phyloP scores from a whole-genome alignment of 2,797 vertebrate genomes.

The Neoniphon sammara region DNA sequence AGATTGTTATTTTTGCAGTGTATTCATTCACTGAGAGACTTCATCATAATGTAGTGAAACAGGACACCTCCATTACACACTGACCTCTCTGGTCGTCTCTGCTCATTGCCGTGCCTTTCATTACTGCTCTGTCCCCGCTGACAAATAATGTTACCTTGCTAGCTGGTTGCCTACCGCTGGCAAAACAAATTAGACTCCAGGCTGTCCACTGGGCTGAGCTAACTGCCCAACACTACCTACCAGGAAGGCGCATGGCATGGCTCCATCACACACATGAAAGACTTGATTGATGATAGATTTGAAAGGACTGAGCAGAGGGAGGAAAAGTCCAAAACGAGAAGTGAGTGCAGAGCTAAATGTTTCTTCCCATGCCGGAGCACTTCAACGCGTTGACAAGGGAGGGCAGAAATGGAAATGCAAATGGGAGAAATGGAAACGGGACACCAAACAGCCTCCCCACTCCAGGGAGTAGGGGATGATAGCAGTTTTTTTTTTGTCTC shows the following conservation, averaged over 20 bases:
- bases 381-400: slow-evolving; percentile 29
- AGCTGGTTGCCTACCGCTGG: slow-evolving; percentile 59
- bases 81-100: slow-evolving; percentile 62
- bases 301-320: slow-evolving; percentile 50
- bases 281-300: slow-evolving; percentile 64
- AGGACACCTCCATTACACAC: slow-evolving; percentile 60
- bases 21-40: slow-evolving; percentile 53
- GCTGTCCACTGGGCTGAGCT: slow-evolving; percentile 35
- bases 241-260: slow-evolving; percentile 27
- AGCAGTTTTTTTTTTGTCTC: neutral
- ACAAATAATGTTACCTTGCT: slow-evolving; percentile 62
- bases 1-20: too few species aligned
- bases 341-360: slow-evolving; percentile 33
- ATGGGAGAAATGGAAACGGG: slow-evolving; percentile 18
- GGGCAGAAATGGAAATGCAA: slow-evolving; percentile 27
- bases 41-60: slow-evolving; percentile 29
- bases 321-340: slow-evolving; percentile 22
- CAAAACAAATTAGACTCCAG: slow-evolving; percentile 71
- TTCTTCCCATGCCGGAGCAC: slow-evolving; percentile 36
- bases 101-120: slow-evolving; percentile 70
- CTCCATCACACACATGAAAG: slow-evolving; percentile 61
- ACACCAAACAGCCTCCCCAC: slow-evolving; percentile 6
- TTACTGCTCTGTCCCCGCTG: slow-evolving; percentile 61
- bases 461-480: slow-evolving; percentile 13
- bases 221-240: slow-evolving; percentile 47